phyloP scores from a whole-genome alignment of 2,888 invertebrate genomes.

The Drosophila bunnanda region DNA sequence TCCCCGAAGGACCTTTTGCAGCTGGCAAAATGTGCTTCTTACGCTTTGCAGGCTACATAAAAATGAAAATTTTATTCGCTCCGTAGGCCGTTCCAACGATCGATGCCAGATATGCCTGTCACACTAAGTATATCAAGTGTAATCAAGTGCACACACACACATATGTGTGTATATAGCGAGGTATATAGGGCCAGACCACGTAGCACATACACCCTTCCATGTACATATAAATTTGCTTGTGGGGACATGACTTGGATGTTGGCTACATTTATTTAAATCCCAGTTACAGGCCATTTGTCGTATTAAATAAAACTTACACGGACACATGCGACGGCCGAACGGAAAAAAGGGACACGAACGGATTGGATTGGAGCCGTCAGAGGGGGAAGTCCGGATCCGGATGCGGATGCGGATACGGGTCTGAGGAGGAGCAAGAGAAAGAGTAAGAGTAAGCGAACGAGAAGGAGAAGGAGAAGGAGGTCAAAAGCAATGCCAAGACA shows the following conservation, averaged over 20 bases:
- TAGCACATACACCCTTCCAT: background rate
- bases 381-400: background rate
- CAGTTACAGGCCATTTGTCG: conserved; percentile 74
- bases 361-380: conserved; percentile 4
- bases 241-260: conserved; percentile 46
- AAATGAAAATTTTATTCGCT: conserved; percentile 65
- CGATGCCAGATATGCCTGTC: conserved; percentile 31
- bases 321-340: conserved; percentile 19
- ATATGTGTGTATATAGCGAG: background rate
- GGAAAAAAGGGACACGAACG: conserved; percentile 4
- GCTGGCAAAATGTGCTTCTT: conserved; percentile 38
- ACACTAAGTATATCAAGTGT: conserved; percentile 43
- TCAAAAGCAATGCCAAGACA: conserved; percentile 53
- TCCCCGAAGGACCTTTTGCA: conserved; percentile 18
- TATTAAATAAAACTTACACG: conserved; percentile 73
- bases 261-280: conserved; percentile 74
- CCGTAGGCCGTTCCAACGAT: conserved; percentile 50
- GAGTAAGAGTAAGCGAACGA: background rate
- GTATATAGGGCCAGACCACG: background rate
- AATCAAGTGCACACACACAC: conserved; percentile 47
- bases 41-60: conserved; percentile 50
- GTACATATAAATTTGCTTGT: conserved; percentile 18
- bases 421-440: background rate
- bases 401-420: background rate
- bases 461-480: conserved; percentile 28